Conservation (phyloP, 2,113 vertebrate species). For the Chlorodrepanis virens region DNA sequence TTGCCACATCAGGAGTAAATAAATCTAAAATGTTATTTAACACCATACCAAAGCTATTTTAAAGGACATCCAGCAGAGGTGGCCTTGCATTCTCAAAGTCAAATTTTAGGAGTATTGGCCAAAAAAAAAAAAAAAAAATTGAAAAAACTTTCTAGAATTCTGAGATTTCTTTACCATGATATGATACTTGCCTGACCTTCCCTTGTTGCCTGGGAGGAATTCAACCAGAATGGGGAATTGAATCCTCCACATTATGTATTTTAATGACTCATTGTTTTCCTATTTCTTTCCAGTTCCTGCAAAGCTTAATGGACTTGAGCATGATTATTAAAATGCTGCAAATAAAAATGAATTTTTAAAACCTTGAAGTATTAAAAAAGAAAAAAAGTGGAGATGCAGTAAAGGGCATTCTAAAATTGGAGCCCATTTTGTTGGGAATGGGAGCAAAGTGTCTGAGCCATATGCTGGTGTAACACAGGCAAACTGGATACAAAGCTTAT, state of each 20-base stretch:
- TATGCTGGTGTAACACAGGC: conserved; percentile 8
- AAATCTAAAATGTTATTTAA: background rate
- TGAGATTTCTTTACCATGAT: background rate
- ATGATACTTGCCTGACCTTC: background rate
- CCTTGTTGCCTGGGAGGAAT: background rate
- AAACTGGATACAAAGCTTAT: background rate
- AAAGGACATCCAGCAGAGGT: background rate
- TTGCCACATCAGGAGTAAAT: background rate
- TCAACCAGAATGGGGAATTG: background rate
- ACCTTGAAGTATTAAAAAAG: background rate
- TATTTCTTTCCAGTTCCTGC: background rate
- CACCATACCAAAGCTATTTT: background rate
- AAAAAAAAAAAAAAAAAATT: background rate
- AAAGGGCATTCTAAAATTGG: conserved; percentile 26
- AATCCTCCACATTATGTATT: background rate
- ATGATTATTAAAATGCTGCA: background rate
- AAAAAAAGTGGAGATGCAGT: background rate
- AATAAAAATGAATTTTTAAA: background rate
- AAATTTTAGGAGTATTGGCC: background rate
- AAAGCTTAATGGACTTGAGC: background rate
- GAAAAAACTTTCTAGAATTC: background rate
- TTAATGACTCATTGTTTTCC: conserved; percentile 31
- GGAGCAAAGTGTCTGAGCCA: conserved; percentile 13
- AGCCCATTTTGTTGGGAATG: background rate
- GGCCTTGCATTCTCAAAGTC: background rate